phyloP scores from a whole-genome alignment of 2,797 vertebrate species.

The Danio aesculapii region DNA sequence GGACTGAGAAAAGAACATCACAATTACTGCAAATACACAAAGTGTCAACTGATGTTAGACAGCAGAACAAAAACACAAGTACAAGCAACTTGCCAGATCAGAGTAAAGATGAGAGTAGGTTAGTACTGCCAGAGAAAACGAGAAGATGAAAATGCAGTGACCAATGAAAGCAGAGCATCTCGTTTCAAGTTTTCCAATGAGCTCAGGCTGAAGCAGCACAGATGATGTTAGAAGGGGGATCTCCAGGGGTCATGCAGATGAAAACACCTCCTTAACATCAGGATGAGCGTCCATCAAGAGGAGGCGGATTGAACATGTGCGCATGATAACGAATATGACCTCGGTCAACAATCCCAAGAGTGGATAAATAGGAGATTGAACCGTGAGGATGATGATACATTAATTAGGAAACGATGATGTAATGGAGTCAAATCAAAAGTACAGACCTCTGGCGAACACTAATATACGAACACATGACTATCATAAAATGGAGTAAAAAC shows the following conservation, averaged over 20 bases:
- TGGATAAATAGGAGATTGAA: slow-evolving; percentile 2
- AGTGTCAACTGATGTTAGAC: neutral
- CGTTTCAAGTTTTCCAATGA: neutral
- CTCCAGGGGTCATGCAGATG: neutral
- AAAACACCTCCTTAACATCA: slow-evolving; percentile 6
- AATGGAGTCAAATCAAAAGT: slow-evolving; percentile 28
- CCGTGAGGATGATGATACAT: slow-evolving; percentile 13
- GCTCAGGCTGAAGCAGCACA: slow-evolving; percentile 11
- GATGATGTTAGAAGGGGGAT: neutral
- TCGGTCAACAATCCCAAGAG: slow-evolving; percentile 16
- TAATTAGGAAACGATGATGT: slow-evolving; percentile 43
- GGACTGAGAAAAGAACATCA: neutral
- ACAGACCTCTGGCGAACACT: slow-evolving; percentile 4
- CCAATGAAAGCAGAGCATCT: neutral
- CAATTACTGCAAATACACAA: neutral
- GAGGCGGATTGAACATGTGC: neutral
- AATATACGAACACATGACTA: slow-evolving; percentile 19
- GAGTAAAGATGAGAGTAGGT: slow-evolving; percentile 5
- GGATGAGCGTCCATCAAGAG: slow-evolving; percentile 18
- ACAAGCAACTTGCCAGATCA: neutral
- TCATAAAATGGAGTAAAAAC: slow-evolving; percentile 29
- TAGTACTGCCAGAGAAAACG: slow-evolving; percentile 14
- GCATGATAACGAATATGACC: slow-evolving; percentile 16
- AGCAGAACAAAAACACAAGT: neutral
- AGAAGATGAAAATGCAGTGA: neutral